Base-by-base conservation (phyloP, 2,113 vertebrate genomes). In the Tychaedon coryphoeus region DNA sequence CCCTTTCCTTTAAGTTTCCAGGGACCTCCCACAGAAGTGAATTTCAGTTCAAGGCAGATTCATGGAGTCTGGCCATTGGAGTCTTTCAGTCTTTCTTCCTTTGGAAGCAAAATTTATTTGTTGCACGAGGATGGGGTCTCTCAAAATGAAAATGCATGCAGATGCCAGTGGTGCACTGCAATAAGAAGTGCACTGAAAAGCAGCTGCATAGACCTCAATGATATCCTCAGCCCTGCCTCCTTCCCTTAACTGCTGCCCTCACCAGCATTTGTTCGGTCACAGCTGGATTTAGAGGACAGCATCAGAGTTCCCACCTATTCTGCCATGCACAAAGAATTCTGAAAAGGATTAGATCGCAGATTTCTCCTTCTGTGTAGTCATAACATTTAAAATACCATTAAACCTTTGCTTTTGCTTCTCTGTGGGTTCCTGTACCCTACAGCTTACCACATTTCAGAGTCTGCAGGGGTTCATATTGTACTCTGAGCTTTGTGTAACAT, bases 341-440 rank as follows among this genome's bases (percentile, higher is more conserved):
- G 54, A 91, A 95, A 96, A 91, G 31, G 92, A 96, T 97, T 96
- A 96, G 94, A 88, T 91, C 51, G 48, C 86, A 94, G 86, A 97
- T 97, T 96, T 94, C 79, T 51, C 65, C 60, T 97, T 97, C 91
- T 93, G 13, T 93, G 75, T 70, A 98, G 96, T 96, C 96, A 95
- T 96, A 98, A 97, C 97, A 97, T 98, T 98, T 97, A 97, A 98
- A 98, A 98, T 94, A 93, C 83, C 92, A 97, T 97, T 97, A 97
- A 97, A 97, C 84, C 72, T 98, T 89, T 96, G 95, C 93, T 96
- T 97, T 96, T 86, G n/a, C 71, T 94, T 90, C 97, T 86, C 97
- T 94, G 93, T 97, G 94, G 91, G 94, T 84, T 97, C 83, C 96
- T 78, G 57, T 70, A 92, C 93, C 96, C 97, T 95, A 97, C 95